Conservation (phyloP, 64 coral and sea anemone species). For the Porites australiensis region DNA sequence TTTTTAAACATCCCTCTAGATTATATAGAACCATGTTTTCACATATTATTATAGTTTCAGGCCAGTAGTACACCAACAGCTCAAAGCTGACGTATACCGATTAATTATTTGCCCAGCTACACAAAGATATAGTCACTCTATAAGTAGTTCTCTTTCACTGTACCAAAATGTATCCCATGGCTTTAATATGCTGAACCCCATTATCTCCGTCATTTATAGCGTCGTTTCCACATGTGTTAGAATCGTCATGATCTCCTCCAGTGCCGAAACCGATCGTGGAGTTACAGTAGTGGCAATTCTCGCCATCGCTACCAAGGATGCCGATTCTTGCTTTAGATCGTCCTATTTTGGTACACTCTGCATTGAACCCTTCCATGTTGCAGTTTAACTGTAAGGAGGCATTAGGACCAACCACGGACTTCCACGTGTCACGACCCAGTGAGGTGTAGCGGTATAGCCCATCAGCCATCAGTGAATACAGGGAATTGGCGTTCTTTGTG, state of each 20-base stretch:
- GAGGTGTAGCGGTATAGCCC: conserved; percentile 18
- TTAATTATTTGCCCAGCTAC: too few species aligned
- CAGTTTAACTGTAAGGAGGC: conserved; percentile 11
- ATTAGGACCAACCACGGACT: background rate
- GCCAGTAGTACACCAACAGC: too few species aligned
- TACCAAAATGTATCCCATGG: conserved; percentile 17
- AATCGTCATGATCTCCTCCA: background rate
- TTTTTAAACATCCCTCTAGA: too few species aligned
- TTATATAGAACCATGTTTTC: too few species aligned
- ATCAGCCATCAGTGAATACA: conserved; percentile 23
- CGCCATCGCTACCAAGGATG: conserved; percentile 37
- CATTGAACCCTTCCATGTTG: conserved; percentile 53
- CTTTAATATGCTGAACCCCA: background rate
- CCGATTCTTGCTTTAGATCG: background rate
- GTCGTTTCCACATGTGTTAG: background rate
- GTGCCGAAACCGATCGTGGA: conserved; percentile 30
- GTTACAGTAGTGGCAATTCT: background rate
- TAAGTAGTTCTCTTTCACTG: background rate
- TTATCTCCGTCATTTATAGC: background rate
- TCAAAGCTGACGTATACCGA: too few species aligned
- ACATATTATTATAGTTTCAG: too few species aligned
- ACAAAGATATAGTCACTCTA: too few species aligned
- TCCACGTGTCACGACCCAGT: conserved; percentile 26
- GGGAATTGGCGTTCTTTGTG: background rate
- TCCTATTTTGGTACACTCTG: background rate